phyloP scores from a whole-genome alignment of 1,140 invertebrate genomes.

The Drosophila ercepeae region DNA sequence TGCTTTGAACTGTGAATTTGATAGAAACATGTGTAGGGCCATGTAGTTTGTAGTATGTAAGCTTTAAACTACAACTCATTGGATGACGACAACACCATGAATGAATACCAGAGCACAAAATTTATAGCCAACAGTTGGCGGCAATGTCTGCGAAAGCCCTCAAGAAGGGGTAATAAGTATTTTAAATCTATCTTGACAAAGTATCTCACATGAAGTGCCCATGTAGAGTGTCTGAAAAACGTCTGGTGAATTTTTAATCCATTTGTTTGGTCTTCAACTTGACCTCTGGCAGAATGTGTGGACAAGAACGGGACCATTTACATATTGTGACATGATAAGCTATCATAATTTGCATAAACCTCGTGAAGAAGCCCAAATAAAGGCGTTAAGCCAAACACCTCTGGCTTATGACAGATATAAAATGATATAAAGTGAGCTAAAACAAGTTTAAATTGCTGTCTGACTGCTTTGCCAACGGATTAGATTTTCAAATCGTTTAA shows the following conservation, averaged over 20 bases:
- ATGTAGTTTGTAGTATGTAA: constrained; percentile 5
- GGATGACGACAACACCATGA: constrained; percentile 60
- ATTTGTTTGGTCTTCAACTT: constrained; percentile 50
- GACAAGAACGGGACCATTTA: constrained; percentile 24
- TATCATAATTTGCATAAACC: constrained; percentile 63
- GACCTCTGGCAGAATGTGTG: constrained; percentile 32
- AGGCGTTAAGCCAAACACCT: constrained; percentile 62
- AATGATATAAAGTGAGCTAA: constrained; percentile 10
- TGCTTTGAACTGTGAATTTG: constrained; percentile 52
- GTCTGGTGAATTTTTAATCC: neutral
- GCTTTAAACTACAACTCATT: constrained; percentile 13
- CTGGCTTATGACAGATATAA: constrained; percentile 29
- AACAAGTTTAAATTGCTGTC: constrained; percentile 34
- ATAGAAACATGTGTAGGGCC: constrained; percentile 5
- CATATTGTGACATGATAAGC: constrained; percentile 57
- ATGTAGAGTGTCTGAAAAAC: neutral
- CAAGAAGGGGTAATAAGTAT: neutral
- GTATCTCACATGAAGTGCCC: neutral
- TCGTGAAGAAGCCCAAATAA: constrained; percentile 29
- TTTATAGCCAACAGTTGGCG: constrained; percentile 53
- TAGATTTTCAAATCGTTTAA: constrained; percentile 39
- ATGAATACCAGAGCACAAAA: constrained; percentile 44
- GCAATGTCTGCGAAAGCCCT: constrained; percentile 2
- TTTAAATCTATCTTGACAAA: neutral
- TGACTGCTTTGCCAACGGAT: constrained; percentile 23